A percentile compares a stretch with the other conserved stretches of the same genome.
Evolutionary conservation across 2,113 vertebrate species (phyloP).

Genomic region (Albula glossodonta): DNA sequence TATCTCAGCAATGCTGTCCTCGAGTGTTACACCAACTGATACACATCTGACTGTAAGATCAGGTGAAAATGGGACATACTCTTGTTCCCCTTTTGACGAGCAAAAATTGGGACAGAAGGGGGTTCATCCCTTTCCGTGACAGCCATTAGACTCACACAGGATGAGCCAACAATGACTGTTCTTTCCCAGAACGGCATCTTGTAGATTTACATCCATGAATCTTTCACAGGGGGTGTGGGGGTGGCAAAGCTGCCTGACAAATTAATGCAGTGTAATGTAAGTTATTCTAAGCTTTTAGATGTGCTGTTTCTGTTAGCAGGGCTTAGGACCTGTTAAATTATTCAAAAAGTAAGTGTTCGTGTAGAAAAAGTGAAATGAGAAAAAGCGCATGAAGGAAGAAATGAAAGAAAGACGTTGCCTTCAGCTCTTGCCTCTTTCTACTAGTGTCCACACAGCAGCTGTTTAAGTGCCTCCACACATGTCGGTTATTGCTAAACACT

Average conservation of each 20-base stretch:
- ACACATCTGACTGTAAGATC: not conserved
- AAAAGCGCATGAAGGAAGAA: not conserved
- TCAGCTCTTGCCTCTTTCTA: not conserved
- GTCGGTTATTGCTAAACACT: not conserved
- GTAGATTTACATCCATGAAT: slow-evolving; percentile 3
- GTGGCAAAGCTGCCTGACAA: not conserved
- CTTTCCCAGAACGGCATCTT: not conserved
- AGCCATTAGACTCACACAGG: not conserved
- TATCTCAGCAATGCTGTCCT: not conserved
- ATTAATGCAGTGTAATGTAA: slow-evolving; percentile 12
- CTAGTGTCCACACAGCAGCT: not conserved
- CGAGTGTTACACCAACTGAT: not conserved
- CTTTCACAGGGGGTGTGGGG: not conserved
- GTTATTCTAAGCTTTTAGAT: not conserved
- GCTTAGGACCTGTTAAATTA: not conserved
- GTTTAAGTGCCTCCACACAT: not conserved
- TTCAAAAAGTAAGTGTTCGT: not conserved
- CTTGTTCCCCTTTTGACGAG: not conserved
- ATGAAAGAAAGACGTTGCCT: not conserved
- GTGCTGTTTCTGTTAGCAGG: not conserved
- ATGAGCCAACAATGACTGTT: not conserved
- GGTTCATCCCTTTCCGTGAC: not conserved
- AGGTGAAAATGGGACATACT: not conserved
- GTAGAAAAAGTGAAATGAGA: not conserved
- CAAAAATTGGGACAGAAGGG: not conserved